Evolutionary conservation across 2,113 vertebrate genomes (phyloP).

Genomic region (Lophius piscatorius): DNA sequence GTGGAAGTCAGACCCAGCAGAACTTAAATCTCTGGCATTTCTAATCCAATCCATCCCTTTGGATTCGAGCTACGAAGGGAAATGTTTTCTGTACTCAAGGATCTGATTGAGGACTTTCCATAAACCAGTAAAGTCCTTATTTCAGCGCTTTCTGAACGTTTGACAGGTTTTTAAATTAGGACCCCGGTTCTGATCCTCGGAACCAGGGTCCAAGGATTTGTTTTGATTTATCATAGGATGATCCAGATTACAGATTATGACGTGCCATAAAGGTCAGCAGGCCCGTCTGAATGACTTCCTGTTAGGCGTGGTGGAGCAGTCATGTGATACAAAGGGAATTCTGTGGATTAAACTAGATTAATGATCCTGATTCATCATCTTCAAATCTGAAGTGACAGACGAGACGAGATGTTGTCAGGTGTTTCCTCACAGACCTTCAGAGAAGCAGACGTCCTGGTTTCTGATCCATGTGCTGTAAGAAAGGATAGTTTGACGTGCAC

Average conservation of each 20-base stretch:
- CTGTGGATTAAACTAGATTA: constrained; percentile 4
- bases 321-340: constrained; percentile 3
- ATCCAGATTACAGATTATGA: constrained; percentile 25
- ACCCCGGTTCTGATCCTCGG: too few relatives aligned
- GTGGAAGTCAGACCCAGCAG: too few relatives aligned
- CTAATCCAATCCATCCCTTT: too few relatives aligned
- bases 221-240: too few relatives aligned
- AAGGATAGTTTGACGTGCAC: constrained; percentile 39
- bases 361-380: constrained; percentile 14
- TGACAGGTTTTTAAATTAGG: too few relatives aligned
- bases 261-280: constrained; percentile 62
- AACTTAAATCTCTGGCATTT: too few relatives aligned
- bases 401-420: neutral
- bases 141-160: too few relatives aligned
- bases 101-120: too few relatives aligned
- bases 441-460: constrained; percentile 2
- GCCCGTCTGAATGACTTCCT: constrained; percentile 3
- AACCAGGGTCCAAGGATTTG: too few relatives aligned
- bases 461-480: constrained; percentile 39
- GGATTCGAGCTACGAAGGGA: too few relatives aligned
- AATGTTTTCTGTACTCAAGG: too few relatives aligned
- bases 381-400: neutral
- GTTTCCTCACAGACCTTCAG: constrained; percentile 3
- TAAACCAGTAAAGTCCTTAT: too few relatives aligned
- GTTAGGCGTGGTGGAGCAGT: neutral